phyloP scores from a whole-genome alignment of 2,797 vertebrate genomes.

The Hemitrygon akajei region DNA sequence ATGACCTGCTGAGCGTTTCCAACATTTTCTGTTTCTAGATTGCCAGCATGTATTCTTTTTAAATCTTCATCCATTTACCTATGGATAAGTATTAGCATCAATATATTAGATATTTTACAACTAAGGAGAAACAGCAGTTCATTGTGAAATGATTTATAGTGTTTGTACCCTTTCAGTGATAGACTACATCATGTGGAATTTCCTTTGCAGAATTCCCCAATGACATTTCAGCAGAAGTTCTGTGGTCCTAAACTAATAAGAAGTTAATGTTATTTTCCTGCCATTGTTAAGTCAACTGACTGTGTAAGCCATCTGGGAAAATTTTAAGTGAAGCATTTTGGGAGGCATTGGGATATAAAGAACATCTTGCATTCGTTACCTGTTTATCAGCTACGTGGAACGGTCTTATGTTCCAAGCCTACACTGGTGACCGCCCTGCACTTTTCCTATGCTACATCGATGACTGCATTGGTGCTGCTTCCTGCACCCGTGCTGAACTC shows the following conservation, averaged over 20 bases:
- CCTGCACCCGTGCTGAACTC: no score
- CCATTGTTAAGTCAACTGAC: background rate
- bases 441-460: no score
- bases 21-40: no score
- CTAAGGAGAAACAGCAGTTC: background rate
- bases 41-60: no score
- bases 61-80: no score
- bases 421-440: no score
- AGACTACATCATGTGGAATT: background rate
- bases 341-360: background rate
- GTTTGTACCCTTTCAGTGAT: background rate
- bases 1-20: no score
- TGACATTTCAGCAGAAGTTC: background rate
- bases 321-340: background rate
- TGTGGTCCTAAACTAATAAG: background rate
- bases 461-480: no score
- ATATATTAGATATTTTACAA: background rate
- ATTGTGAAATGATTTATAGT: background rate
- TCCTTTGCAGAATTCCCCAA: background rate
- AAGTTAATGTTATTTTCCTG: background rate
- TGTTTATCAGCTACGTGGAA: no score
- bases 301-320: background rate
- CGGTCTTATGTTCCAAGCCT: no score
- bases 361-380: no score
- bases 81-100: background rate